These are phyloP conservation scores for Bombus picipes DNA, from an alignment of 1,140 invertebrate species.

Conservation along the genomic window DNA sequence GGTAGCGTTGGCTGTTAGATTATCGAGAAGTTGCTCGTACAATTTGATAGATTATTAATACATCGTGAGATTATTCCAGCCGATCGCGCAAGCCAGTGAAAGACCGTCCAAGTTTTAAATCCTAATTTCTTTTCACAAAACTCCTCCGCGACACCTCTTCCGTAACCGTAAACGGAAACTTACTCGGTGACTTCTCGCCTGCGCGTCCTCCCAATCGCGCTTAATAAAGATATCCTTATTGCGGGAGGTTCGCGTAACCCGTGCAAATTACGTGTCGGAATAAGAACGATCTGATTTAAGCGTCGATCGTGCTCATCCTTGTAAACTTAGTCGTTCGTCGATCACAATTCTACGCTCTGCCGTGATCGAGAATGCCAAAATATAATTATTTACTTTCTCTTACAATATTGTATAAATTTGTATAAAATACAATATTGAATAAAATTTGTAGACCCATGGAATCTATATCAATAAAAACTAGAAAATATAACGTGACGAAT, in stretches of 20 bases:
- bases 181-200: constrained; percentile 40
- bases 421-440: background rate
- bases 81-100: background rate
- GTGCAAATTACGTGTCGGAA: constrained; percentile 56
- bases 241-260: constrained; percentile 43
- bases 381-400: background rate
- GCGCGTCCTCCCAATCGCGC: background rate
- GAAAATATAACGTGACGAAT: background rate
- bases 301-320: constrained; percentile 11
- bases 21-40: too few relatives aligned
- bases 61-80: too few relatives aligned
- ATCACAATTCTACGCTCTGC: too few relatives aligned
- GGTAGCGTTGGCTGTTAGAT: background rate
- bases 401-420: too few relatives aligned
- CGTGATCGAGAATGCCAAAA: background rate
- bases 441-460: background rate
- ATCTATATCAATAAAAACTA: too few relatives aligned
- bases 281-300: constrained; percentile 65
- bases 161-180: constrained; percentile 46
- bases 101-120: background rate
- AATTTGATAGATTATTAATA: background rate
- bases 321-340: background rate
- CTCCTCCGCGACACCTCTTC: background rate
- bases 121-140: background rate
- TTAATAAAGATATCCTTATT: constrained; percentile 71